Percentiles rank a stretch among this genome's conserved stretches.
Conservation (phyloP, 2,888 invertebrate genomes). For the Micropterix aruncella region DNA sequence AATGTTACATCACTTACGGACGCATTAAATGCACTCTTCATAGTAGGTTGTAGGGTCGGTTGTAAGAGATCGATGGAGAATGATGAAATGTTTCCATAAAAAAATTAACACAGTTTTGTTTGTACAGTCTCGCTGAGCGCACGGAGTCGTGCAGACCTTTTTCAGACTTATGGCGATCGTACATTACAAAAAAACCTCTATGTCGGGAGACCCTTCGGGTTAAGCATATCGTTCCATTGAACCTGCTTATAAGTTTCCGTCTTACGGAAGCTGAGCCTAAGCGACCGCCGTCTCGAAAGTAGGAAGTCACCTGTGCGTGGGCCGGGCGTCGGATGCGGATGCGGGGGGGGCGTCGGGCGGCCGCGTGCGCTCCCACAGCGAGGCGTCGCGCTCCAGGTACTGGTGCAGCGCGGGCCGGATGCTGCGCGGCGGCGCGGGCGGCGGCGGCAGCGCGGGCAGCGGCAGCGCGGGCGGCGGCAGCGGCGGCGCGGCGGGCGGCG, state of each 20-base stretch:
- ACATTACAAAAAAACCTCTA: too few species aligned
- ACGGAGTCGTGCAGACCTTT: too few species aligned
- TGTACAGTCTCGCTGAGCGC: too few species aligned
- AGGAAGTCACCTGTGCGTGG: slow-evolving; percentile 1
- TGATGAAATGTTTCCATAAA: too few species aligned
- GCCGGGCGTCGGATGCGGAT: not conserved
- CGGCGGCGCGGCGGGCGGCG: slow-evolving; percentile 9
- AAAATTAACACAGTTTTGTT: too few species aligned
- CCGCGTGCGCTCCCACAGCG: slow-evolving; percentile 21
- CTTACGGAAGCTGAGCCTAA: slow-evolving; percentile 14
- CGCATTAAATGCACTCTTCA: too few species aligned
- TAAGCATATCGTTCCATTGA: too few species aligned
- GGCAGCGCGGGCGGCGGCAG: slow-evolving; percentile 20
- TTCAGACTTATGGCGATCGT: too few species aligned
- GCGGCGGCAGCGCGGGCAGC: slow-evolving; percentile 21
- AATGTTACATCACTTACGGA: too few species aligned
- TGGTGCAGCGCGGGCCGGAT: slow-evolving; percentile 31
- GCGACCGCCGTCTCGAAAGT: slow-evolving; percentile 5
- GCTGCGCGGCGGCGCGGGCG: slow-evolving; percentile 21
- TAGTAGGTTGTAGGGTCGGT: too few species aligned
- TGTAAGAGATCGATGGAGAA: too few species aligned
- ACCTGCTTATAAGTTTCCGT: slow-evolving; percentile 17
- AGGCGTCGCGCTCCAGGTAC: slow-evolving; percentile 29
- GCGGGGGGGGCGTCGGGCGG: not conserved
- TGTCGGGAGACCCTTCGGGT: too few species aligned